phyloP scores from a whole-genome alignment of 1,140 invertebrate species.

The Sycobia sp. region DNA sequence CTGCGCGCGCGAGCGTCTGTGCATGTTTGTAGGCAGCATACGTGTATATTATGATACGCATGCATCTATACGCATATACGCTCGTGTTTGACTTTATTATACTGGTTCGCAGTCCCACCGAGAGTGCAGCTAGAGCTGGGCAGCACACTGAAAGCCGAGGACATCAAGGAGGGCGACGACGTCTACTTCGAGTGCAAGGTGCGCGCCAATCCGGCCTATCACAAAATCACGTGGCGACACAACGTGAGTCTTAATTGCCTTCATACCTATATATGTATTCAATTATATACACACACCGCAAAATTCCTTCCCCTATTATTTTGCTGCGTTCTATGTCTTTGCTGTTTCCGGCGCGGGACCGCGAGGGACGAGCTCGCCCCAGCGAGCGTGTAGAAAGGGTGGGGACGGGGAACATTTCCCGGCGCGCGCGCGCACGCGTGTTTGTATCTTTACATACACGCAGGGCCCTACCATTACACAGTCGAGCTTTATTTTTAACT shows the following conservation, averaged over 20 bases:
- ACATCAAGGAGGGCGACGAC: slow-evolving; percentile 91
- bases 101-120: slow-evolving; percentile 80
- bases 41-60: too few species aligned
- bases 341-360: too few species aligned
- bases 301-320: neutral
- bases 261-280: too few species aligned
- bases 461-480: too few species aligned
- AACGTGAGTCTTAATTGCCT: slow-evolving; percentile 70
- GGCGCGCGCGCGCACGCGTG: neutral
- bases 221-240: slow-evolving; percentile 85
- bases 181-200: slow-evolving; percentile 94
- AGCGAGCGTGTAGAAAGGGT: too few species aligned
- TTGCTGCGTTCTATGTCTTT: slow-evolving; percentile 5
- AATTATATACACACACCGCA: too few species aligned
- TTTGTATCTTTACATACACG: too few species aligned
- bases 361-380: too few species aligned
- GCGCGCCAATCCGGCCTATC: slow-evolving; percentile 82
- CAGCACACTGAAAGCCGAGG: slow-evolving; percentile 81
- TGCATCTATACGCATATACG: neutral
- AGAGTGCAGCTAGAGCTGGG: slow-evolving; percentile 81
- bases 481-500: too few species aligned
- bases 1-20: neutral
- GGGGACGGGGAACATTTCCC: too few species aligned
- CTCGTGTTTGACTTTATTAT: slow-evolving; percentile 3
- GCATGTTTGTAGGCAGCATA: neutral